Conservation (phyloP, 2,113 vertebrate genomes). For the Coptodon rendalli region DNA sequence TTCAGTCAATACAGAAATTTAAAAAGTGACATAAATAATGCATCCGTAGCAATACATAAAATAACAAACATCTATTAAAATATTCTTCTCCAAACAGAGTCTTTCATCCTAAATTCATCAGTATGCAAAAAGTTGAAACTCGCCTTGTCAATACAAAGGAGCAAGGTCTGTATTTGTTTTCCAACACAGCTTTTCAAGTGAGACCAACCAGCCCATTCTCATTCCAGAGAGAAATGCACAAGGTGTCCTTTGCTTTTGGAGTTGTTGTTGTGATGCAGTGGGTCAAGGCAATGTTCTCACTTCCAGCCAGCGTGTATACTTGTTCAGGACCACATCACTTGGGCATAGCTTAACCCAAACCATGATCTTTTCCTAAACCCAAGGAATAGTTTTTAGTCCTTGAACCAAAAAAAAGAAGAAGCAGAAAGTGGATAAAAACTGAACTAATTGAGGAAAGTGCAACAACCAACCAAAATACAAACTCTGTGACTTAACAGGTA, state of each 20-base stretch:
- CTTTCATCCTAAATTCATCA: neutral
- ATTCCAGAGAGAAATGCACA: neutral
- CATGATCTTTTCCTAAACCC: accelerated
- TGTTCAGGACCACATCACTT: neutral
- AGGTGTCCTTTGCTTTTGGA: neutral
- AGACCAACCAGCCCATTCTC: neutral
- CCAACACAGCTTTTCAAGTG: neutral
- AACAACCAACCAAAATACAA: neutral
- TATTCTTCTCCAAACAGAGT: neutral
- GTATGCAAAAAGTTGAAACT: neutral
- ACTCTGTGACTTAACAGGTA: neutral
- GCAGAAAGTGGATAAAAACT: neutral
- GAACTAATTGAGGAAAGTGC: neutral
- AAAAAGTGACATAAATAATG: neutral
- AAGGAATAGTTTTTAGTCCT: neutral
- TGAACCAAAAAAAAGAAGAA: neutral
- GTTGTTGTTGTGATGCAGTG: neutral
- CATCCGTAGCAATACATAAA: neutral
- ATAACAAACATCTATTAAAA: neutral
- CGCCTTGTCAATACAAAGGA: neutral
- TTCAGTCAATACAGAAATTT: neutral
- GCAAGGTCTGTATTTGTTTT: neutral
- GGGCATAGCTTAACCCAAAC: neutral
- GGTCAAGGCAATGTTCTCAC: neutral
- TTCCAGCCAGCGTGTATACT: neutral